Conservation (phyloP, 2,113 vertebrate species). For the Ceyx cyanopectus region DNA sequence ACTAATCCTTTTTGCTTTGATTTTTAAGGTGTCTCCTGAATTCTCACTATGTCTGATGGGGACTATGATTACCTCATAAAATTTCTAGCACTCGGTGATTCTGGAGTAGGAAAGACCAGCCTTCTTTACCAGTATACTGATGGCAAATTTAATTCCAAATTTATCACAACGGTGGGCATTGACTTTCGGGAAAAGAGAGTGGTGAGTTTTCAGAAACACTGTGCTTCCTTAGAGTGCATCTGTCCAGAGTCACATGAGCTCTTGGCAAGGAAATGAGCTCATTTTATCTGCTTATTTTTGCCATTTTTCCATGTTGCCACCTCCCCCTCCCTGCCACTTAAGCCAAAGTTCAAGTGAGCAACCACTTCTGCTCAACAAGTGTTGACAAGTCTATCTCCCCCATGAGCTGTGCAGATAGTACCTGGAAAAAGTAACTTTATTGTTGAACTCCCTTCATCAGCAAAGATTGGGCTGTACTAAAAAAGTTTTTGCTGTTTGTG, state of each 20-base stretch:
- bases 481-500: neutral
- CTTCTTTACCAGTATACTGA: slow-evolving; percentile 98
- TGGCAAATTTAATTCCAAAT: slow-evolving; percentile 96
- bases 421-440: neutral
- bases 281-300: neutral
- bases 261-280: neutral
- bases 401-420: neutral
- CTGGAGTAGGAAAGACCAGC: slow-evolving; percentile 97
- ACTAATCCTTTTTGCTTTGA: neutral
- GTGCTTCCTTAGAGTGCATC: neutral
- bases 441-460: neutral
- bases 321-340: neutral
- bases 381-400: neutral
- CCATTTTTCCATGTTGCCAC: neutral
- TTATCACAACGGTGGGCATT: slow-evolving; percentile 98
- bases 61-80: slow-evolving; percentile 99
- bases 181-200: slow-evolving; percentile 98
- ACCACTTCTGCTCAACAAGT: neutral
- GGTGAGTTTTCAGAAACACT: slow-evolving; percentile 79
- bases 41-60: slow-evolving; percentile 95
- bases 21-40: slow-evolving; percentile 78
- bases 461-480: neutral
- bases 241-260: neutral
- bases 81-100: slow-evolving; percentile 95
- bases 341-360: neutral